Base-by-base conservation (phyloP, 2,113 vertebrate genomes). In the Amblyopsis rosae region DNA sequence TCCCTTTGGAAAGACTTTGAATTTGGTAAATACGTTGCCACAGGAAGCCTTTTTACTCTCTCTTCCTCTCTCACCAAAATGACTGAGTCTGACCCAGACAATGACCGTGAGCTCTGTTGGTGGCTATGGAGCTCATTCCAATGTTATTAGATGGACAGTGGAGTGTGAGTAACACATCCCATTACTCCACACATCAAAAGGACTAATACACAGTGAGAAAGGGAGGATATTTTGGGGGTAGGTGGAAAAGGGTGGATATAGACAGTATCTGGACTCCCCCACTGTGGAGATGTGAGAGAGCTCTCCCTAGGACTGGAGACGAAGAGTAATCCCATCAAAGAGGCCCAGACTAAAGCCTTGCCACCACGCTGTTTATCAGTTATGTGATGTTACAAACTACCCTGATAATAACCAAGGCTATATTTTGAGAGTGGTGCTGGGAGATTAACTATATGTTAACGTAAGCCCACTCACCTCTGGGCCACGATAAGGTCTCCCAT, bases 401-500 rank as follows among this genome's bases (percentile, higher is more conserved):
- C 48, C 57, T 72, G 67, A 57, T 62, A 58, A 72, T 62, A 26
- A 26, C 26, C 58, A 53, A 61, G 53, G 35, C 35, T 41, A 41
- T 41, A 41, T 41, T 6, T 41, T 5, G 35, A 41, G 35, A 8
- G 35, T 41, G 7, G 35, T 41, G 35, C 35, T 41, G 35, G 35
- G 35, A 41, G 35, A 5, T 41, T 41, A 41, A 41, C 35, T 41
- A 11, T 50, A 12, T 11, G 49, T 50, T 50, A 12, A 4, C 1
- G 10, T 50, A 4, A 10, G 9, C 13, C 15, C 15, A 0, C 79
- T 89, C 60, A 99, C 97, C 95, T 99, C 97, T 10, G 98, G 98
- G 69, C 97, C 98, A 63, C 90, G 93, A 81, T 99, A 99, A 15
- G 98, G 98, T 81, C 96, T 94, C 76, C 98, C 97, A 70, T 99